Conservation (phyloP, 2,888 invertebrate species). For the Scaptomyza caliginosa region DNA sequence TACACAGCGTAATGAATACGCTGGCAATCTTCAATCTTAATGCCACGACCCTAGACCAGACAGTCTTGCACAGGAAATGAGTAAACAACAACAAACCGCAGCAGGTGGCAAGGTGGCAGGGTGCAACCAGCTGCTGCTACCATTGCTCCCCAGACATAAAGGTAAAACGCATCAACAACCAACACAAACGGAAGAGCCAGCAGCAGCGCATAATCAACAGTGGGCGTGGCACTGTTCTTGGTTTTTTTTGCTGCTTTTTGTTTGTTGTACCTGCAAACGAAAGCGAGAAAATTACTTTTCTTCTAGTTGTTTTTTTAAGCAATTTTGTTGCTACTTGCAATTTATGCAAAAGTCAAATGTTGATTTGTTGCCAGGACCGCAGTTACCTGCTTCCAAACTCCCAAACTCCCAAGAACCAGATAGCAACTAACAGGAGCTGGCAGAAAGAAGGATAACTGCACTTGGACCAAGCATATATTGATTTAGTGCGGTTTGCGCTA, state of each 20-base stretch:
- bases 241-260: background rate
- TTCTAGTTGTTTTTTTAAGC: conserved; percentile 16
- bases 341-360: conserved; percentile 80
- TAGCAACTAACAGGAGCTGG: conserved; percentile 1
- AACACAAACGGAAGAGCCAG: conserved; percentile 14
- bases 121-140: conserved; percentile 5
- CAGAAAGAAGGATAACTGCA: background rate
- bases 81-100: conserved; percentile 35
- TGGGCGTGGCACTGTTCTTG: conserved; percentile 22
- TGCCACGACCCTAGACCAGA: background rate
- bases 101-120: conserved; percentile 1
- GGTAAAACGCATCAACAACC: conserved; percentile 46
- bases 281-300: conserved; percentile 72
- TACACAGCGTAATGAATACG: conserved; percentile 32
- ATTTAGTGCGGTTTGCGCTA: conserved; percentile 57
- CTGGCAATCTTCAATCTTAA: conserved; percentile 9
- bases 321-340: conserved; percentile 68
- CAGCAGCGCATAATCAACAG: conserved; percentile 53
- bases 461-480: conserved; percentile 50
- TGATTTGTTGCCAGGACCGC: conserved; percentile 68
- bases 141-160: conserved; percentile 34
- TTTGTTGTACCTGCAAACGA: conserved; percentile 58
- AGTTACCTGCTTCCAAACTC: background rate
- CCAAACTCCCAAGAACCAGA: conserved; percentile 1
- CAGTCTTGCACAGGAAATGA: conserved; percentile 26